These are phyloP conservation scores for Oscheius sp. DNA, from an alignment of 2,888 invertebrate genomes.

Conservation along the genomic window DNA sequence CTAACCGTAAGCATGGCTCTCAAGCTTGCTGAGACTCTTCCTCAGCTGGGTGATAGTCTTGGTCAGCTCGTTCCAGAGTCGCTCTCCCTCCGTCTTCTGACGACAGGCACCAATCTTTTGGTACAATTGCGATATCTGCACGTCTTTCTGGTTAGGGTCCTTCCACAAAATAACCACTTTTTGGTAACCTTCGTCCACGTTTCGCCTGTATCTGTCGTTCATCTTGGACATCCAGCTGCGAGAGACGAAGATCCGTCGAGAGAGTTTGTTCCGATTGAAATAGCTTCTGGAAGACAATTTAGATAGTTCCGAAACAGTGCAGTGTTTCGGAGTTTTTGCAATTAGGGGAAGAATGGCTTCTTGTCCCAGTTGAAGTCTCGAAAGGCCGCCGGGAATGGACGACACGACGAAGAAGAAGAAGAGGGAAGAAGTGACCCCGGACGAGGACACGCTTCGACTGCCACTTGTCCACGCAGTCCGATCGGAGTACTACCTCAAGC, in stretches of 20 bases:
- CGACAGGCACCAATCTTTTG: conserved; percentile 10
- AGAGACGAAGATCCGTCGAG: no score
- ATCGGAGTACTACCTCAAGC: no score
- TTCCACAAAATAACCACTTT: not conserved
- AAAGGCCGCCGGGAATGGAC: not conserved
- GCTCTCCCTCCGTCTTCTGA: conserved; percentile 26
- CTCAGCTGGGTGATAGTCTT: conserved; percentile 30
- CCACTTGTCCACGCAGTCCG: no score
- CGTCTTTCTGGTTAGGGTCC: no score
- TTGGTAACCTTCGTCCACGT: conserved; percentile 25
- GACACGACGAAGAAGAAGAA: conserved; percentile 6
- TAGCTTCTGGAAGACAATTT: no score
- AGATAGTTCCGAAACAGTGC: no score
- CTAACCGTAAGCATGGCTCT: conserved; percentile 24
- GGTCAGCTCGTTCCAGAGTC: conserved; percentile 34
- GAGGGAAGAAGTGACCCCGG: not conserved
- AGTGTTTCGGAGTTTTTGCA: no score
- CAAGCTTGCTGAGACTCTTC: conserved; percentile 33
- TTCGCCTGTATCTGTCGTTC: conserved; percentile 10
- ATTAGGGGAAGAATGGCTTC: no score
- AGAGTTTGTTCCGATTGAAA: no score
- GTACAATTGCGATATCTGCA: conserved; percentile 14
- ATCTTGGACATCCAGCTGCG: not conserved
- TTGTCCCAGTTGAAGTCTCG: not conserved
- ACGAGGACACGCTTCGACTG: no score